Percentiles rank a stretch among this genome's conserved stretches.
Evolutionary conservation across 2,797 vertebrate genomes (phyloP).

Genomic region (Tinamus major): DNA sequence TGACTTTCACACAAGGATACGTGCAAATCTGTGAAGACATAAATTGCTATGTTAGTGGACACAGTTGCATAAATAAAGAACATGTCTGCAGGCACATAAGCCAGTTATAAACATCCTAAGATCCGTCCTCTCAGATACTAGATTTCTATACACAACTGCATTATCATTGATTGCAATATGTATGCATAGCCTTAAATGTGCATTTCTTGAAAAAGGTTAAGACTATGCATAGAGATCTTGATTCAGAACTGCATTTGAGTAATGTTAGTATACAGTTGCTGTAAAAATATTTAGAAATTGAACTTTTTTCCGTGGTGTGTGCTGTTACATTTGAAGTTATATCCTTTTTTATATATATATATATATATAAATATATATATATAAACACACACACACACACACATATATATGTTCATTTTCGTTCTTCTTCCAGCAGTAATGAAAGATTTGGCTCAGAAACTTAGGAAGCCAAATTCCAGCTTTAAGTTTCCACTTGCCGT

Average conservation of each 20-base stretch:
- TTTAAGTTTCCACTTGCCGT: slow-evolving; percentile 79
- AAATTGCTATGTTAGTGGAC: not conserved
- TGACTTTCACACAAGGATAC: not conserved
- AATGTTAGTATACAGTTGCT: not conserved
- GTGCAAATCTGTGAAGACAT: not conserved
- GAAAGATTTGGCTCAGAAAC: slow-evolving; percentile 65
- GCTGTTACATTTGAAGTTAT: slow-evolving; percentile 38
- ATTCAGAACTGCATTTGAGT: not conserved
- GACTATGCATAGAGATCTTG: not conserved
- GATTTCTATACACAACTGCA: not conserved
- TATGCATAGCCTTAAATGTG: not conserved
- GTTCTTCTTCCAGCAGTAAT: slow-evolving; percentile 64
- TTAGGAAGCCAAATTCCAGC: slow-evolving; percentile 71
- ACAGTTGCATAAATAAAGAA: not conserved
- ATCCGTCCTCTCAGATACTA: not conserved
- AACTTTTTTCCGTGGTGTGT: slow-evolving; percentile 3
- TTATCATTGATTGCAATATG: not conserved
- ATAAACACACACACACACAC: not conserved
- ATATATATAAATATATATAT: slow-evolving; percentile 21
- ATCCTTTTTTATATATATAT: slow-evolving; percentile 34
- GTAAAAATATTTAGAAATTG: slow-evolving; percentile 14
- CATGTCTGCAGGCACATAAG: not conserved
- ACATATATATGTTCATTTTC: slow-evolving; percentile 20
- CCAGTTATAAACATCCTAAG: not conserved
- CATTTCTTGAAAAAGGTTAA: not conserved